phyloP scores from a whole-genome alignment of 2,888 invertebrate species.

The Exephanes ischioxanthus region DNA sequence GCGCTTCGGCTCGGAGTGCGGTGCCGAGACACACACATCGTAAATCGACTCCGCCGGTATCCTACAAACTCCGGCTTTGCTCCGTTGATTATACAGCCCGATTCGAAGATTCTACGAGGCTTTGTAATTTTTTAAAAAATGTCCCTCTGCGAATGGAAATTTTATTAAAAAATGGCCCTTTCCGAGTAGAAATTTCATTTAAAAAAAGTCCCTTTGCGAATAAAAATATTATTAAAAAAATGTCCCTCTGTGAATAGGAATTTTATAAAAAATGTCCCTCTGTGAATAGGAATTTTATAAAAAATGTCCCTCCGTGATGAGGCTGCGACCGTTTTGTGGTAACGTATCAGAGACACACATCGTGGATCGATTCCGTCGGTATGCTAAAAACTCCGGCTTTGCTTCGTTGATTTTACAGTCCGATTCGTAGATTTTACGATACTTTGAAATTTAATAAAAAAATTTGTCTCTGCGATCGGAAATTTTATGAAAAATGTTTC shows the following conservation, averaged over 20 bases:
- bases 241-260: too few species aligned
- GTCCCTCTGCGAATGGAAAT: background rate
- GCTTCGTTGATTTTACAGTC: background rate
- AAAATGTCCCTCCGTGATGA: background rate
- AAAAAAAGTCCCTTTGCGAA: background rate
- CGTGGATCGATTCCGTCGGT: background rate
- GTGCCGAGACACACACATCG: constrained; percentile 4
- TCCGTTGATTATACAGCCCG: background rate
- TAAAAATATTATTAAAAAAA: too few species aligned
- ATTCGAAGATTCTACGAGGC: background rate
- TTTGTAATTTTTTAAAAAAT: background rate
- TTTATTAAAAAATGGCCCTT: too few species aligned
- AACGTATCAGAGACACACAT: constrained; percentile 3
- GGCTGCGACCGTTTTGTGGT: constrained; percentile 14
- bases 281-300: too few species aligned
- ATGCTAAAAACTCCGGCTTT: background rate
- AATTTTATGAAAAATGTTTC: too few species aligned
- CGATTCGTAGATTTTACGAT: background rate
- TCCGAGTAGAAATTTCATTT: too few species aligned
- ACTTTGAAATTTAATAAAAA: background rate
- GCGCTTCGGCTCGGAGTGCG: constrained; percentile 3
- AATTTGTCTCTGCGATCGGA: background rate
- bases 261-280: background rate
- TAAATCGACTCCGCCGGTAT: background rate
- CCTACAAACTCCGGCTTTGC: background rate